Evolutionary conservation across 2,113 vertebrate genomes (phyloP).

Genomic region (Numenius arquata): DNA sequence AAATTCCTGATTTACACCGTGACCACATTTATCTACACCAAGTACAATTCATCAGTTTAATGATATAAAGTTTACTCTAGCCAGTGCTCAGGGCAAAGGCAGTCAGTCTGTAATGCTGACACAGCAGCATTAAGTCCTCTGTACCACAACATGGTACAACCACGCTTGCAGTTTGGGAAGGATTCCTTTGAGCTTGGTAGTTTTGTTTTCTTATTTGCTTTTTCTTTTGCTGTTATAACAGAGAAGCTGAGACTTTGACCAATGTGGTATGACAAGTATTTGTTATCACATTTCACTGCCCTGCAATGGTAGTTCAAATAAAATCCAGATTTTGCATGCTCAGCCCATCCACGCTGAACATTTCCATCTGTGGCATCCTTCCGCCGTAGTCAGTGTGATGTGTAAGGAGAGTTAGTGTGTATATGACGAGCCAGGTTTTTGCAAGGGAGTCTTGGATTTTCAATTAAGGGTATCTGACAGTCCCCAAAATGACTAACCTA

Average conservation of each 20-base stretch:
- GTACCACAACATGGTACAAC: neutral
- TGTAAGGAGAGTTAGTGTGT: neutral
- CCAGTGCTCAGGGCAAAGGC: neutral
- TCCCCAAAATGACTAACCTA: neutral
- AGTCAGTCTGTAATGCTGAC: neutral
- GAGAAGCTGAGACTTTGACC: neutral
- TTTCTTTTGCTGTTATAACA: neutral
- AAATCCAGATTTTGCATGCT: slow-evolving; percentile 3
- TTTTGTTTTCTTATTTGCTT: neutral
- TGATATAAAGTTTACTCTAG: neutral
- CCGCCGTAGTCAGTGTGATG: neutral
- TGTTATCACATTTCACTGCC: slow-evolving; percentile 1
- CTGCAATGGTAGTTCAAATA: neutral
- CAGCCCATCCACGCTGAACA: neutral
- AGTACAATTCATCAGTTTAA: neutral
- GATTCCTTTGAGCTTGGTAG: neutral
- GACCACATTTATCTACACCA: neutral
- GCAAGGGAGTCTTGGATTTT: neutral
- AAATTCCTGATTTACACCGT: neutral
- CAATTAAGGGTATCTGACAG: neutral
- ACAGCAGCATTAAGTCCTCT: neutral
- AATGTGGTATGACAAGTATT: slow-evolving; percentile 7
- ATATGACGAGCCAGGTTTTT: neutral
- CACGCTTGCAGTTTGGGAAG: neutral
- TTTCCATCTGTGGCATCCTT: slow-evolving; percentile 1